Evolutionary conservation across 1,140 invertebrate genomes (phyloP), one percentile per base, ranked within the genome.

Genomic region (Habropoda laboriosa): DNA sequence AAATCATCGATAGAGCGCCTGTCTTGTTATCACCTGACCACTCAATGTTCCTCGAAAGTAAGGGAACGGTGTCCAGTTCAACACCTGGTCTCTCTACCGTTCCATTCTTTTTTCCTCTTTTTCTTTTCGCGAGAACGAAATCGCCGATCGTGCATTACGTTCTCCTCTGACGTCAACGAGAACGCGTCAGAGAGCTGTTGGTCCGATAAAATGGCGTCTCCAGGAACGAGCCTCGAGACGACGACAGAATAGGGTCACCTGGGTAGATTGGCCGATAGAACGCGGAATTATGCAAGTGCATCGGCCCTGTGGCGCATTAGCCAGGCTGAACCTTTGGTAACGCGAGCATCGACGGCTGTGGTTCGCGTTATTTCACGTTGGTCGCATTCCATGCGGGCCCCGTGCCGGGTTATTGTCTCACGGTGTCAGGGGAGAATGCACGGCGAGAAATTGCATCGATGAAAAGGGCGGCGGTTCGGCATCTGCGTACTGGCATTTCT

Each of bases 221-320:
- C 61, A 27, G 45, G 38, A 35, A 21, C 45, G 27, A 57, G 53
- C 58, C 67, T 78, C 40, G 35, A 8, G 51, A n/a, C 51, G 71
- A 67, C 49, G 68, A 71, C 55, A 10, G 72, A 55, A 76, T 57
- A 57, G 49, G 58, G 66, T 66, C 49, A 72, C 7, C 24, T 13
- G n/a, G 30, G 30, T 55, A 45, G 51, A 80, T 55, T 64, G 27
- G 45, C 21, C 67, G 81, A 82, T 82, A 67, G 80, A 55, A 38
- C 60, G 40, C 61, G 68, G 57, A 79, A 83, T 82, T 79, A 83
- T 83, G 81, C 81, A 63, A 83, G 75, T 35, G 53, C 68, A 79
- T 82, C 73, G 38, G 45, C 51, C 61, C 18, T 45, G n/a, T 30
- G 76, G 2, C 60, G 60, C 75, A 76, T 82, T 82, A 49, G 60